phyloP scores from a whole-genome alignment of 1,140 invertebrate genomes.

The Pogonomyrmex californicus region DNA sequence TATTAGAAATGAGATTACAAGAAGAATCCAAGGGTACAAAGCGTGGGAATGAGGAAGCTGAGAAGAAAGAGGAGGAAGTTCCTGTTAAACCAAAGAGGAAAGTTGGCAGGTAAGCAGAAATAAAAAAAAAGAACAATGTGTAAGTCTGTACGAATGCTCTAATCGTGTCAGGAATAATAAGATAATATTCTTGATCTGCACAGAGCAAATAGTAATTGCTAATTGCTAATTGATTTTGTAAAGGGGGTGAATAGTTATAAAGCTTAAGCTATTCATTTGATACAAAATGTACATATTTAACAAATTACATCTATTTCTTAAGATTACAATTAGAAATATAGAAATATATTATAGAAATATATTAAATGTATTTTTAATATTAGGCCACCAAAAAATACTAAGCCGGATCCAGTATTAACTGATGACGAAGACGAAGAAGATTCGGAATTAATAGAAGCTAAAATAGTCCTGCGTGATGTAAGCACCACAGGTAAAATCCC shows the following conservation, averaged over 20 bases:
- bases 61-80: constrained; percentile 82
- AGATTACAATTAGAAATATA: constrained; percentile 8
- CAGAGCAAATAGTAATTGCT: constrained; percentile 80
- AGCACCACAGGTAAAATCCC: constrained; percentile 78
- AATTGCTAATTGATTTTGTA: constrained; percentile 76
- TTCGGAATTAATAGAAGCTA: constrained; percentile 86
- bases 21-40: constrained; percentile 80
- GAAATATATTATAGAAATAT: neutral
- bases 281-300: constrained; percentile 79
- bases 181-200: constrained; percentile 83
- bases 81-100: constrained; percentile 84
- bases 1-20: constrained; percentile 84
- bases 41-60: constrained; percentile 78
- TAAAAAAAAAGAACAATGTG: neutral
- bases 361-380: constrained; percentile 57
- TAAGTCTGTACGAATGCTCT: constrained; percentile 76
- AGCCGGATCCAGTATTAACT: constrained; percentile 78
- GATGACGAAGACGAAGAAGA: constrained; percentile 87
- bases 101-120: constrained; percentile 81
- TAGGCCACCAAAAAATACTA: constrained; percentile 82
- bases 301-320: constrained; percentile 17
- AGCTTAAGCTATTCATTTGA: constrained; percentile 81
- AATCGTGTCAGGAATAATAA: constrained; percentile 82
- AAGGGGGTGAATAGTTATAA: constrained; percentile 81
- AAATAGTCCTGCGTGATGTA: constrained; percentile 86